Evolutionary conservation across 2,113 vertebrate species (phyloP).

Genomic region (Acanthisitta chloris): DNA sequence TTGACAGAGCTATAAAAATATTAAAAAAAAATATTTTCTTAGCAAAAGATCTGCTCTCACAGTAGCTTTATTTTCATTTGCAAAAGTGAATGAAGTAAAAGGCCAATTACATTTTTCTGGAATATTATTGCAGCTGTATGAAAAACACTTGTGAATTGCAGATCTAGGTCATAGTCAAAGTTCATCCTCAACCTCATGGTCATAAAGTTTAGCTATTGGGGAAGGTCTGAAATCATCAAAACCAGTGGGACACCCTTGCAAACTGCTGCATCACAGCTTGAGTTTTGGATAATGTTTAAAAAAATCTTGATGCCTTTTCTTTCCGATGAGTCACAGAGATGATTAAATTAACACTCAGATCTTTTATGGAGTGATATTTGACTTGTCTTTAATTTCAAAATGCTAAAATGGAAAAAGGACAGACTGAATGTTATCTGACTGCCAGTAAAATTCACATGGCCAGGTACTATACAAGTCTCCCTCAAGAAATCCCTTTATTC

Average conservation of each 20-base stretch:
- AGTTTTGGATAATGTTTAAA: slow-evolving; percentile 8
- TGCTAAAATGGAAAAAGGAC: not conserved
- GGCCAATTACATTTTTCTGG: slow-evolving; percentile 23
- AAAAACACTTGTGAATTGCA: slow-evolving; percentile 40
- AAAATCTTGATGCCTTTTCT: not conserved
- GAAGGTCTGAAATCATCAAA: slow-evolving; percentile 30
- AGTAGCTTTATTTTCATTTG: slow-evolving; percentile 68
- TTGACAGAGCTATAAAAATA: slow-evolving; percentile 45
- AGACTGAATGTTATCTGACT: not conserved
- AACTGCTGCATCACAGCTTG: slow-evolving; percentile 16
- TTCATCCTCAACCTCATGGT: slow-evolving; percentile 18
- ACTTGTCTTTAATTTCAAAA: not conserved
- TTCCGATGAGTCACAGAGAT: not conserved
- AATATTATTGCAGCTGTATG: slow-evolving; percentile 59
- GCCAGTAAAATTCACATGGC: not conserved
- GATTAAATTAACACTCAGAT: not conserved
- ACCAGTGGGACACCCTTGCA: not conserved
- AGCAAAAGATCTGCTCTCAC: slow-evolving; percentile 42
- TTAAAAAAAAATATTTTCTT: slow-evolving; percentile 30
- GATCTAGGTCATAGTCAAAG: slow-evolving; percentile 45
- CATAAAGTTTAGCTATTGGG: slow-evolving; percentile 22
- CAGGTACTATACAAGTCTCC: not conserved
- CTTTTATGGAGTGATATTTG: not conserved
- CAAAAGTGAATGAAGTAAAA: slow-evolving; percentile 45
- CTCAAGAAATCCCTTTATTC: not conserved